Percentiles rank a stretch among this genome's conserved stretches.
Evolutionary conservation across 2,888 invertebrate genomes (phyloP).

Genomic region (Anorthoa munda): DNA sequence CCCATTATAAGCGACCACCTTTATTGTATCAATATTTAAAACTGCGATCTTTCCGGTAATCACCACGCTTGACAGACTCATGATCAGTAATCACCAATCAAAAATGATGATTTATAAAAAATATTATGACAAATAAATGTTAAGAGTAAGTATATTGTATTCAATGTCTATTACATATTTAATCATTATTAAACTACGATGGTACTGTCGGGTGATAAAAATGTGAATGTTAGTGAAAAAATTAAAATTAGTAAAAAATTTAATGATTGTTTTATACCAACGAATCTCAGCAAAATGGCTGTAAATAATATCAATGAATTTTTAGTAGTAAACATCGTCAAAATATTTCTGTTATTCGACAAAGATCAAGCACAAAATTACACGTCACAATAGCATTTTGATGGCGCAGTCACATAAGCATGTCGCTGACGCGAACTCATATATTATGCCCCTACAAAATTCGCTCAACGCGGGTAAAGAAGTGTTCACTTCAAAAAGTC

Average conservation of each 20-base stretch:
- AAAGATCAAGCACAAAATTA: neutral
- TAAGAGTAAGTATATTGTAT: neutral
- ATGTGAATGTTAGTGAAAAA: neutral
- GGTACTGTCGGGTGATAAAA: neutral
- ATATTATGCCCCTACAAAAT: too few species aligned
- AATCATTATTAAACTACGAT: neutral
- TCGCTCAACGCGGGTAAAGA: too few species aligned
- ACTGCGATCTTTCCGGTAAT: neutral
- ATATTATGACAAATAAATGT: conserved; percentile 30
- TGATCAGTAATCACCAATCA: conserved; percentile 15
- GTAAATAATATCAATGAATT: conserved; percentile 31
- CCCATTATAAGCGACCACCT: too few species aligned
- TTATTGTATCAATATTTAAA: too few species aligned
- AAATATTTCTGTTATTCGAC: conserved; percentile 11
- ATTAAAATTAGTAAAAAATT: neutral
- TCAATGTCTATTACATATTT: conserved; percentile 11
- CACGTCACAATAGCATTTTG: too few species aligned
- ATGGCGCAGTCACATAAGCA: too few species aligned
- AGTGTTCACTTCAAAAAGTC: neutral
- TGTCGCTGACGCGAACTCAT: too few species aligned
- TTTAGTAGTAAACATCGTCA: neutral
- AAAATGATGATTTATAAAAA: neutral
- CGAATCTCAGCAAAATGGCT: conserved; percentile 38
- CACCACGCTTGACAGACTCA: neutral
- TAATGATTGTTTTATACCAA: neutral